phyloP scores from a whole-genome alignment of 2,888 invertebrate genomes.

The Stenodera caucasica region DNA sequence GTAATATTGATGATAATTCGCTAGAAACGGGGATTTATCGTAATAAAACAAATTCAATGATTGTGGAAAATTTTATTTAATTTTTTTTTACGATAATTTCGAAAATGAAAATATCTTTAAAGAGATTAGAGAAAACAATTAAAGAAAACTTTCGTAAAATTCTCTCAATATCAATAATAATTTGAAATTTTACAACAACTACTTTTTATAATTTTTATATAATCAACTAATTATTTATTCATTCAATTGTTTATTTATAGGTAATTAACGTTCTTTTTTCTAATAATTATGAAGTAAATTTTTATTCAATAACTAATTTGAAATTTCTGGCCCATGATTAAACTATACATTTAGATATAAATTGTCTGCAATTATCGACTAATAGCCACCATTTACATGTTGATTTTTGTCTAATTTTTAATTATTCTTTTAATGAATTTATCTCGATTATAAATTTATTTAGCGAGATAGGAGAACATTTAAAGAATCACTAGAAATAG shows the following conservation, averaged over 20 bases:
- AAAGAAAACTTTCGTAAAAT: constrained; percentile 26
- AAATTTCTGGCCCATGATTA: background rate
- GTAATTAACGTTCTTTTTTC: constrained; percentile 21
- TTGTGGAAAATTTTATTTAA: constrained; percentile 30
- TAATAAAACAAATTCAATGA: background rate
- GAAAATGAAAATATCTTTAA: constrained; percentile 19
- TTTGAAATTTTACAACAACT: constrained; percentile 27
- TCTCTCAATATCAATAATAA: constrained; percentile 21
- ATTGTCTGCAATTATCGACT: background rate
- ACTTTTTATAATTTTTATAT: constrained; percentile 20
- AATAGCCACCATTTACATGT: background rate
- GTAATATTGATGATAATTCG: background rate
- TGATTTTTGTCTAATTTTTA: background rate
- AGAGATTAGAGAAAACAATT: constrained; percentile 22
- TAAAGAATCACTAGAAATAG: background rate
- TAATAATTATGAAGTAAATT: constrained; percentile 27
- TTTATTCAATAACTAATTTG: background rate
- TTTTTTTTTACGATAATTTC: constrained; percentile 17
- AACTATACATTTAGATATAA: background rate
- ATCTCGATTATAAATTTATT: constrained; percentile 15
- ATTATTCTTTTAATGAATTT: constrained; percentile 11
- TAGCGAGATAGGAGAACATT: background rate
- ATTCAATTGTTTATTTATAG: background rate
- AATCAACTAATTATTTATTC: constrained; percentile 27
- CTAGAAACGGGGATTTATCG: background rate